Percentiles rank a stretch among this genome's conserved stretches.
Evolutionary conservation across 2,797 vertebrate genomes (phyloP).

Genomic region (Phylloscopus collybita): DNA sequence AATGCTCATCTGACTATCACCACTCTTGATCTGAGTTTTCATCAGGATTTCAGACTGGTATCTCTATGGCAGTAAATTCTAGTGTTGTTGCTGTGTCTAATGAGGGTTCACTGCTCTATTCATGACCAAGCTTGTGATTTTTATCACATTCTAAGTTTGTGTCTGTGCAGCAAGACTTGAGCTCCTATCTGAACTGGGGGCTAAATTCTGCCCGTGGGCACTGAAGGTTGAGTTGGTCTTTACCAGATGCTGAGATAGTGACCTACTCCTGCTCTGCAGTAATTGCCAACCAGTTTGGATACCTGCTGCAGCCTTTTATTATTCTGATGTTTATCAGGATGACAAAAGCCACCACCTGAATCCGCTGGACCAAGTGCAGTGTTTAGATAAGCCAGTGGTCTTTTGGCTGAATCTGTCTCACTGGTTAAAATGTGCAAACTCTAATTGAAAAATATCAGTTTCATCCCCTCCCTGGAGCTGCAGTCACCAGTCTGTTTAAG

Average conservation of each 20-base stretch:
- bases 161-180: not conserved
- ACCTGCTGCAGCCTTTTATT: not conserved
- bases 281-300: not conserved
- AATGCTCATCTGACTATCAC: conserved; percentile 20
- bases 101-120: conserved; percentile 5
- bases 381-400: not conserved
- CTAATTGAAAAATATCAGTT: not conserved
- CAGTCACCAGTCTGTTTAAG: not conserved
- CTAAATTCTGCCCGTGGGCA: not conserved
- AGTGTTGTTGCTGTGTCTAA: conserved; percentile 33
- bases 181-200: not conserved
- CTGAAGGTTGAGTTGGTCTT: not conserved
- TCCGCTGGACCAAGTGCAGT: not conserved
- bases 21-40: conserved; percentile 47
- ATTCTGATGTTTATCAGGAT: not conserved
- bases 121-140: not conserved
- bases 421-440: not conserved
- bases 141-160: not conserved
- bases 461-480: not conserved
- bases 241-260: not conserved
- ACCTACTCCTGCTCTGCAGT: not conserved
- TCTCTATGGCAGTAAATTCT: conserved; percentile 20
- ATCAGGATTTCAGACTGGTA: conserved; percentile 5
- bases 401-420: not conserved
- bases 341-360: conserved; percentile 16